A percentile compares a stretch with the other conserved stretches of the same genome.
phyloP scores from a whole-genome alignment of 2,113 vertebrate genomes.

The Xyrauchen texanus region DNA sequence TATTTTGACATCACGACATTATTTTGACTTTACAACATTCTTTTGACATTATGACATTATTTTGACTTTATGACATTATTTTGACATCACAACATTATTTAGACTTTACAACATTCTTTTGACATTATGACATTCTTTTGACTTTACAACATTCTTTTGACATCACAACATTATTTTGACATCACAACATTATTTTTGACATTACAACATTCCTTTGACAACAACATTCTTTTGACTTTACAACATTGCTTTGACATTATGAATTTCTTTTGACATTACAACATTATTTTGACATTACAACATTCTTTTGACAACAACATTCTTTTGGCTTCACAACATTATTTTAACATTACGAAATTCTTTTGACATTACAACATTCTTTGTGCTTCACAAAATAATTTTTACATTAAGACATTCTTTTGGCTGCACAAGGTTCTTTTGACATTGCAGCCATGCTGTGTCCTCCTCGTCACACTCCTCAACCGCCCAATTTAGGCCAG shows the following conservation, averaged over 20 bases:
- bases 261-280: too few species aligned
- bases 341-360: too few species aligned
- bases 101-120: neutral
- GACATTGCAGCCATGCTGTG: too few species aligned
- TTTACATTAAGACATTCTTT: neutral
- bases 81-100: too few species aligned
- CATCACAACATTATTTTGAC: neutral
- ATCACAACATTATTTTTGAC: neutral
- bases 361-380: neutral
- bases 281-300: too few species aligned
- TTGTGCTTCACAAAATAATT: too few species aligned
- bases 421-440: neutral
- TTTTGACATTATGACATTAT: neutral
- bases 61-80: neutral
- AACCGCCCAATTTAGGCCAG: too few species aligned
- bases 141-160: too few species aligned
- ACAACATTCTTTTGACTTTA: neutral
- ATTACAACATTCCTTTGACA: too few species aligned
- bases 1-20: constrained; percentile 4
- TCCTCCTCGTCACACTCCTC: neutral
- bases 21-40: too few species aligned
- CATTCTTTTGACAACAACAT: too few species aligned
- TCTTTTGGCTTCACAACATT: too few species aligned
- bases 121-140: neutral
- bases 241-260: neutral